A percentile compares a stretch with the other conserved stretches of the same genome.
phyloP scores from a whole-genome alignment of 2,113 vertebrate species.

The Cephalopterus ornatus region DNA sequence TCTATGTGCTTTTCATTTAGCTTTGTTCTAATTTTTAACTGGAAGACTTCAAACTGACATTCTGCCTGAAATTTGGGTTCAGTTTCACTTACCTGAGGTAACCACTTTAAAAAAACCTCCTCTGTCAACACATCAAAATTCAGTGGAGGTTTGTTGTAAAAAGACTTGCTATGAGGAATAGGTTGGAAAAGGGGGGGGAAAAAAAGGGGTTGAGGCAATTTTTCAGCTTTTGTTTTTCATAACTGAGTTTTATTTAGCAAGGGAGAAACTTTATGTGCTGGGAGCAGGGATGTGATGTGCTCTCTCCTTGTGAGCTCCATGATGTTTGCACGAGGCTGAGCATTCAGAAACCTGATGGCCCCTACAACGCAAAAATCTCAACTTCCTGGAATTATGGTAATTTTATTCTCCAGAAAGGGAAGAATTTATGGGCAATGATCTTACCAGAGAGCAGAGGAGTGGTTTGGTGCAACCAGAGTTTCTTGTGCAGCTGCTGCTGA shows the following conservation, averaged over 20 bases:
- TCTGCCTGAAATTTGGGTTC: background rate
- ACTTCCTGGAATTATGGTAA: background rate
- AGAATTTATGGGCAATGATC: background rate
- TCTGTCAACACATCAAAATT: background rate
- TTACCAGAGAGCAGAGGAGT: background rate
- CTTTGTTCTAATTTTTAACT: background rate
- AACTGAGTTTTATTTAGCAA: background rate
- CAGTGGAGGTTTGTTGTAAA: background rate
- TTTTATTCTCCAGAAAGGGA: background rate
- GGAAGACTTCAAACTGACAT: background rate
- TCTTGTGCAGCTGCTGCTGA: background rate
- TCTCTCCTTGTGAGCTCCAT: background rate
- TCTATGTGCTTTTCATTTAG: background rate
- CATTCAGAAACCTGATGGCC: background rate
- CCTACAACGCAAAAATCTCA: background rate
- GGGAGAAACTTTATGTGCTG: background rate
- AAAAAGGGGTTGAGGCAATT: background rate
- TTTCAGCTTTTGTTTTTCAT: slow-evolving; percentile 2
- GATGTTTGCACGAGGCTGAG: background rate
- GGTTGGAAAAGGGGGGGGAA: background rate
- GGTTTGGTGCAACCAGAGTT: background rate
- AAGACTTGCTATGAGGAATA: background rate
- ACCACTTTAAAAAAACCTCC: background rate
- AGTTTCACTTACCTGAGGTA: background rate
- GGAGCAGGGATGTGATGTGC: background rate